Evolutionary conservation across 2,113 vertebrate species (phyloP).

Genomic region (Smithornis capensis): DNA sequence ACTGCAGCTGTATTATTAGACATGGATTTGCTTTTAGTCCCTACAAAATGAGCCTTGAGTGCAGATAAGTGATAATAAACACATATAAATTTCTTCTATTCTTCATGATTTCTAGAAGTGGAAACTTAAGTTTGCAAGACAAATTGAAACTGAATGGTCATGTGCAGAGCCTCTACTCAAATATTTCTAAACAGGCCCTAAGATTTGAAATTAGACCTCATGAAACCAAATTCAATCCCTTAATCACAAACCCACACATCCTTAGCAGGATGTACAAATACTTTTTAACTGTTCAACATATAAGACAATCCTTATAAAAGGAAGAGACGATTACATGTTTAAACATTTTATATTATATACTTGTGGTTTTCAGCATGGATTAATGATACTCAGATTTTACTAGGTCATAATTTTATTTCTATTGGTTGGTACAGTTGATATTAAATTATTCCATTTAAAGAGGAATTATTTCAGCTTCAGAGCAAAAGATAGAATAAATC

Average conservation of each 20-base stretch:
- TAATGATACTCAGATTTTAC: not conserved
- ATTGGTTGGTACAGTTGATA: not conserved
- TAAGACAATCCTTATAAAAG: not conserved
- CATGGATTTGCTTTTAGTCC: not conserved
- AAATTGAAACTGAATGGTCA: not conserved
- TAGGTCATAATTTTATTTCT: not conserved
- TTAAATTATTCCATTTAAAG: not conserved
- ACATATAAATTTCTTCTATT: not conserved
- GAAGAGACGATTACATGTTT: not conserved
- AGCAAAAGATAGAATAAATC: not conserved
- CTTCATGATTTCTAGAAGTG: not conserved
- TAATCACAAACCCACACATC: not conserved
- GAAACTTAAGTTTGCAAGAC: not conserved
- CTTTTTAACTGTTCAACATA: not conserved
- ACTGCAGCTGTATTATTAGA: not conserved
- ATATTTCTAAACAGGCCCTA: not conserved
- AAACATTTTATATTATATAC: not conserved
- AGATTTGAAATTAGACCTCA: not conserved
- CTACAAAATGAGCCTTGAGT: not conserved
- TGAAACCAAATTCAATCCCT: not conserved
- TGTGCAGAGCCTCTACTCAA: not conserved
- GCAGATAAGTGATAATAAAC: not conserved
- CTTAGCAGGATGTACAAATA: not conserved
- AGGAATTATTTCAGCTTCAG: not conserved
- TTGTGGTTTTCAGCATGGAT: not conserved